phyloP scores from a whole-genome alignment of 2,113 vertebrate genomes.

The Boulengeromyrus knoepffleri region DNA sequence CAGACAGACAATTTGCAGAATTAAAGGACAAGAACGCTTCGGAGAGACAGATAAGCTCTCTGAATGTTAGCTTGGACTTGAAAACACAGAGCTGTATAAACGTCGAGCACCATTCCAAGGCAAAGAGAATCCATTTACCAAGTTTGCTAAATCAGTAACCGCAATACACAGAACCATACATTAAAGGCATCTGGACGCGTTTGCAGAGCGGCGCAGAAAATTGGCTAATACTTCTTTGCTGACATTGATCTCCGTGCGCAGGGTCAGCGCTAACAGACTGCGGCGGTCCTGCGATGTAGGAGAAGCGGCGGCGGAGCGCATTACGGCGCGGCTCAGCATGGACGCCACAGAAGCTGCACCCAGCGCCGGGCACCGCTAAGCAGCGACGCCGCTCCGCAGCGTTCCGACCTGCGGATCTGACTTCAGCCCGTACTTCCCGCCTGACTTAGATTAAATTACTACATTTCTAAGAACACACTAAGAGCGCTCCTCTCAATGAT shows the following conservation, averaged over 20 bases:
- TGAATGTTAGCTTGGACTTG: not conserved
- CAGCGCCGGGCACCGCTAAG: not conserved
- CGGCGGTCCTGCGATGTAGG: not conserved
- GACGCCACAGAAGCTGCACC: not conserved
- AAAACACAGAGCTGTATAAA: not conserved
- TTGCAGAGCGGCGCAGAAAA: conserved; percentile 19
- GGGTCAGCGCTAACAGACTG: conserved; percentile 1
- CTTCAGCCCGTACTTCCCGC: not conserved
- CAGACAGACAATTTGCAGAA: not conserved
- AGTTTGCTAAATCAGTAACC: not conserved
- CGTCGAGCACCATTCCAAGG: not conserved
- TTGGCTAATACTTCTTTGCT: conserved; percentile 43
- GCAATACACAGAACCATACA: not conserved
- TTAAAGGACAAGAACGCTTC: not conserved
- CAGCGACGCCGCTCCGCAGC: not conserved
- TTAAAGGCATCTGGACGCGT: conserved; percentile 20
- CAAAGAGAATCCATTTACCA: not conserved
- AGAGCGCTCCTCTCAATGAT: not conserved
- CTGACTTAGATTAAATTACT: not conserved
- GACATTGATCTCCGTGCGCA: conserved; percentile 28
- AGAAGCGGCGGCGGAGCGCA: not conserved
- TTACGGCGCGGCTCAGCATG: not conserved
- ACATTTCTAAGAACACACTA: not conserved
- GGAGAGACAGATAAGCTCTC: not conserved
- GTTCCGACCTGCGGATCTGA: not conserved